A percentile compares a stretch with the other conserved stretches of the same genome.
These are phyloP conservation scores for Drosophila leonis DNA, from an alignment of 2,888 invertebrate genomes.

Conservation along the genomic window DNA sequence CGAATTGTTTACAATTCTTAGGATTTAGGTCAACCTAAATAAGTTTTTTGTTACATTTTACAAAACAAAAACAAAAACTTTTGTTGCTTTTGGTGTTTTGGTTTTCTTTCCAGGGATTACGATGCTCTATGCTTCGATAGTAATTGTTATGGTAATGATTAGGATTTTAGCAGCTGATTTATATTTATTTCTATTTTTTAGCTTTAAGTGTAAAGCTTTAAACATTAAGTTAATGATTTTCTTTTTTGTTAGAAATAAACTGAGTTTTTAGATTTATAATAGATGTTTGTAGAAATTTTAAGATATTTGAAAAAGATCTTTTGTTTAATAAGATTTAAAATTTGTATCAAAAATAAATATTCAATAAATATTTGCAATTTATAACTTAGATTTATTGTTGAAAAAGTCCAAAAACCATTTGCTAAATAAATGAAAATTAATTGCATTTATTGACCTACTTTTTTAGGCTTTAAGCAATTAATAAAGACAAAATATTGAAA, in stretches of 20 bases:
- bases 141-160: slow-evolving; percentile 28
- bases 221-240: neutral
- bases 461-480: neutral
- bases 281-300: neutral
- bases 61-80: slow-evolving; percentile 34
- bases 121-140: neutral
- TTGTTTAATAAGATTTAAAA: fast-evolving
- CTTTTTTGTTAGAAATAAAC: neutral
- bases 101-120: slow-evolving; percentile 3
- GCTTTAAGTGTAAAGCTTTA: neutral
- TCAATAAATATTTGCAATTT: neutral
- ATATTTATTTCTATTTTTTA: slow-evolving; percentile 10
- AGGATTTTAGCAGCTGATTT: slow-evolving; percentile 36
- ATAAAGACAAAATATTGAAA: neutral
- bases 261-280: neutral
- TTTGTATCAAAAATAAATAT: neutral
- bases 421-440: neutral
- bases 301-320: neutral
- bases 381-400: neutral
- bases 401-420: neutral
- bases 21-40: slow-evolving; percentile 50
- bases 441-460: neutral
- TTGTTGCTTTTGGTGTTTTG: slow-evolving; percentile 19
- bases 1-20: slow-evolving; percentile 32
- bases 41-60: slow-evolving; percentile 31